phyloP scores from a whole-genome alignment of 1,140 invertebrate genomes.

The Micrasema minimum region DNA sequence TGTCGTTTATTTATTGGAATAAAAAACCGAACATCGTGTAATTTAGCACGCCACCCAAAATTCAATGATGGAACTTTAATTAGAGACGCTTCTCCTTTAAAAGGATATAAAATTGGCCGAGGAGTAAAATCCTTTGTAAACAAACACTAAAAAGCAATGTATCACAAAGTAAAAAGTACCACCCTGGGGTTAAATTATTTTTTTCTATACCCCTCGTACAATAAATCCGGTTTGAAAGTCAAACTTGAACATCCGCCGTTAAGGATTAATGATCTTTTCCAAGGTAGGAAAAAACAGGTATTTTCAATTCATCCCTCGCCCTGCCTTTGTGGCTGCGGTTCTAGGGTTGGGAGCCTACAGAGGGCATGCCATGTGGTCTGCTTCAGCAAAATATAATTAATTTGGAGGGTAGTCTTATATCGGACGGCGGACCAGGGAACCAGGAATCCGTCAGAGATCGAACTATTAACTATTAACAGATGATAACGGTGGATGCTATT shows the following conservation, averaged over 20 bases:
- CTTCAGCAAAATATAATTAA: slow-evolving; percentile 52
- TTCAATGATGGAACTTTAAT: slow-evolving; percentile 32
- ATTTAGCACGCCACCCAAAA: slow-evolving; percentile 34
- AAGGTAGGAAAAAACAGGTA: slow-evolving; percentile 48
- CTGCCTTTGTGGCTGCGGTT: slow-evolving; percentile 33
- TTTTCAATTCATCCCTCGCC: slow-evolving; percentile 46
- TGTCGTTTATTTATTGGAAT: too few relatives aligned
- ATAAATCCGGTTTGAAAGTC: slow-evolving; percentile 48
- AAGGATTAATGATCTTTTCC: slow-evolving; percentile 52
- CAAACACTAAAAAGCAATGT: slow-evolving; percentile 48
- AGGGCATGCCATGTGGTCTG: slow-evolving; percentile 48
- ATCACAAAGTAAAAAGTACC: slow-evolving; percentile 45
- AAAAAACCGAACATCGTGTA: background rate
- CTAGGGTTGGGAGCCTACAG: slow-evolving; percentile 26
- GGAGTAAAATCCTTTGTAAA: slow-evolving; percentile 43
- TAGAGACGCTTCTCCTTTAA: slow-evolving; percentile 44
- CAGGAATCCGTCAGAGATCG: slow-evolving; percentile 21
- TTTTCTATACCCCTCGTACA: slow-evolving; percentile 30
- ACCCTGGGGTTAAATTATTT: slow-evolving; percentile 49
- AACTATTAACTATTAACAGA: slow-evolving; percentile 28
- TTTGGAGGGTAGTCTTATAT: slow-evolving; percentile 45
- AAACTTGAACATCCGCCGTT: slow-evolving; percentile 37
- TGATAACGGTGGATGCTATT: slow-evolving; percentile 39
- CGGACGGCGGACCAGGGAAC: slow-evolving; percentile 21
- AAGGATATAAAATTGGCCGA: slow-evolving; percentile 38